phyloP scores from a whole-genome alignment of 2,888 invertebrate genomes.

The Chromoteleia sp. region DNA sequence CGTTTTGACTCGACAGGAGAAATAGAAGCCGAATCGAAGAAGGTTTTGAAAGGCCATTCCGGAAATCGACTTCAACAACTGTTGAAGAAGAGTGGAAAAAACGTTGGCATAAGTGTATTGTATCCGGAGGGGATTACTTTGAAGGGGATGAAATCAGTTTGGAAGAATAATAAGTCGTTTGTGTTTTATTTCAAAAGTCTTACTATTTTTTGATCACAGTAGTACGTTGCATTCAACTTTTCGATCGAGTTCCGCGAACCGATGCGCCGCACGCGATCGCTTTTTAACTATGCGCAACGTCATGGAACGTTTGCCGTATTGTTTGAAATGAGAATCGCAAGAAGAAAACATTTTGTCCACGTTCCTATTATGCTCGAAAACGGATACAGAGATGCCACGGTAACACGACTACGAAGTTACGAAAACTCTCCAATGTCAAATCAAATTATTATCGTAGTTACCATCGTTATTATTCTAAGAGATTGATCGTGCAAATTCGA shows the following conservation, averaged over 20 bases:
- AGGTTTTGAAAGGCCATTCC: too few species aligned
- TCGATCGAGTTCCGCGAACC: not conserved
- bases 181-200: too few species aligned
- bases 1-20: too few species aligned
- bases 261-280: not conserved
- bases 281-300: conserved; percentile 1
- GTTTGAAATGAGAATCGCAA: not conserved
- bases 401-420: not conserved
- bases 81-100: too few species aligned
- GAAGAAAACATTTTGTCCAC: conserved; percentile 1
- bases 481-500: conserved; percentile 1
- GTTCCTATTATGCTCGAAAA: not conserved
- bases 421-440: conserved; percentile 3
- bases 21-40: too few species aligned
- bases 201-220: too few species aligned
- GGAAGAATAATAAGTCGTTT: too few species aligned
- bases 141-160: too few species aligned
- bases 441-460: not conserved
- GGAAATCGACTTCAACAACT: too few species aligned
- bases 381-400: not conserved
- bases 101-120: too few species aligned
- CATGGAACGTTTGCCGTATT: conserved; percentile 2
- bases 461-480: not conserved
- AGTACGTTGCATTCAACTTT: conserved; percentile 13
- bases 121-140: too few species aligned